A percentile compares a stretch with the other conserved stretches of the same genome.
phyloP scores from a whole-genome alignment of 2,113 vertebrate genomes.

The Diphyllodes magnificus region DNA sequence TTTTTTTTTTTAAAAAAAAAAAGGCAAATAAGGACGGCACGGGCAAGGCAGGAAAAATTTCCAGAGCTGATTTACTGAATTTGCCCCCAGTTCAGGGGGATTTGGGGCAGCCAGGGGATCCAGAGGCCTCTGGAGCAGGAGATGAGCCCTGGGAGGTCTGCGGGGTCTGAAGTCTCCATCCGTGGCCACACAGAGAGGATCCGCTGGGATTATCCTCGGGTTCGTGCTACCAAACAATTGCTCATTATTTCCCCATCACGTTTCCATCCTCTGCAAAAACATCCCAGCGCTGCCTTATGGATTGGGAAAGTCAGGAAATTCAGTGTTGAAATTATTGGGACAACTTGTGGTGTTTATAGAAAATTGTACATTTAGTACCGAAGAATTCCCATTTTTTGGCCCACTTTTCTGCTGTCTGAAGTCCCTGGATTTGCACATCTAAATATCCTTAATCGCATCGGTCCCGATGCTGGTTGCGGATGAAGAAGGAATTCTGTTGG shows the following conservation, averaged over 20 bases:
- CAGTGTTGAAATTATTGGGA: neutral
- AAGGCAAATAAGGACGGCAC: neutral
- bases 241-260: neutral
- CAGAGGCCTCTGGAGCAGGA: neutral
- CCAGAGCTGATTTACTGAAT: neutral
- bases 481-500: neutral
- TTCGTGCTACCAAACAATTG: neutral
- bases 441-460: neutral
- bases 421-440: neutral
- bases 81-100: neutral
- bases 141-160: neutral
- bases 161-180: neutral
- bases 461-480: neutral
- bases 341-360: neutral
- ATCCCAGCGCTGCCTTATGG: neutral
- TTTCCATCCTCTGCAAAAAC: neutral
- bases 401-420: neutral
- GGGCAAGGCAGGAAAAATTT: neutral
- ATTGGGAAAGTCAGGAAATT: neutral
- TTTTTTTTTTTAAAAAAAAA: neutral
- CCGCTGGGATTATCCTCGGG: neutral
- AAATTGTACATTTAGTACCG: neutral
- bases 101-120: neutral
- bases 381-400: neutral
- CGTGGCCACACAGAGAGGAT: neutral